Base-by-base conservation (phyloP, 2,113 vertebrate species). In the Vicugna pacos region DNA sequence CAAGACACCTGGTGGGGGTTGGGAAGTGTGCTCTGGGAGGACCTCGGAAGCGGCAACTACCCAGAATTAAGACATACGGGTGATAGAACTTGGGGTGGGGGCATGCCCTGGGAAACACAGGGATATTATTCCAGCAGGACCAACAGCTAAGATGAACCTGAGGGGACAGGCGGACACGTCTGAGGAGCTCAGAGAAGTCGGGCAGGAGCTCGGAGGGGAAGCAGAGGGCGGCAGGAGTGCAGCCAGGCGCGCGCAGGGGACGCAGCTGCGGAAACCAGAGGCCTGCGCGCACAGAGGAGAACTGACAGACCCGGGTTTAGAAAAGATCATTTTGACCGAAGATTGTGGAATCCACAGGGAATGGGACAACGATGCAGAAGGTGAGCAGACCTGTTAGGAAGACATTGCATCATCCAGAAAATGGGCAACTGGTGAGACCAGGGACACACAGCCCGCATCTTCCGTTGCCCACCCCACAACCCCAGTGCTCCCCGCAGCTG, bases 191-290 rank as follows among this genome's bases (percentile, higher is more conserved):
- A 13, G 24, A 79, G 35, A 50, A n/a, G 3, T 10, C 50, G 6
- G 3, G 19, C 16, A n/a, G 54, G 24, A 35, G 4, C 69, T 52
- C 42, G 20, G 48, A 70, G 19, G 35, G 13, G 69, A 75, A 92
- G 26, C 35, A 86, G 13, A 28, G 13, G 28, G 12, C 8, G 19
- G 13, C 24, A 38, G 8, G 50, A 15, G 16, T 26, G 19, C 16
- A 24, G 12, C 24, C 48, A 9, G 6, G 4, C 28, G 58, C 5
- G 3, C 7, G 2, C 19, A 54, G 58, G 20, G 1, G 4, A 0
- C 0, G 1, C 13, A 56, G 48, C 22, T 58, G 28, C 14, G 28
- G 14, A 11, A 67, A 19, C 30, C 48, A 26, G 4, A 28, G 73
- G n/a, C 38, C 38, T 42, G 38, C 38, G 38, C 5, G 38, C 38